These are phyloP conservation scores for Lithobates sylvaticus DNA, from an alignment of 2,797 vertebrate species.

Conservation along the genomic window DNA sequence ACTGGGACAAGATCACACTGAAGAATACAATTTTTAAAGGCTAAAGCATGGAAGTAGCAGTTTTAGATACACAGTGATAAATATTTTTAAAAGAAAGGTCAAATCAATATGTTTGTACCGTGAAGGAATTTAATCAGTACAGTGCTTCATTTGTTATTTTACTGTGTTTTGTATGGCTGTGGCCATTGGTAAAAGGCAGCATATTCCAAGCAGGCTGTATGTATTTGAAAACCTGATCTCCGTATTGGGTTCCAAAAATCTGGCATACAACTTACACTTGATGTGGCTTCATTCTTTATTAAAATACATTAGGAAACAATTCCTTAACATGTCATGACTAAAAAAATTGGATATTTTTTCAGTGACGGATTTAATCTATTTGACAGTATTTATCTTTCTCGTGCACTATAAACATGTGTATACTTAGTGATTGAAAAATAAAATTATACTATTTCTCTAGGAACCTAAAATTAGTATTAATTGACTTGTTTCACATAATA, in stretches of 20 bases:
- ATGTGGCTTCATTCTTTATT: background rate
- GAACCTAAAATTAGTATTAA: background rate
- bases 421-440: too few relatives aligned
- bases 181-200: background rate
- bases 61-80: background rate
- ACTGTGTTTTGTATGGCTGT: background rate
- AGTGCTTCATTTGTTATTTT: background rate
- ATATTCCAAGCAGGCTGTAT: background rate
- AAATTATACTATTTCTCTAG: background rate
- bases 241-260: background rate
- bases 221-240: conserved; percentile 17
- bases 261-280: background rate
- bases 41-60: background rate
- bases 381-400: background rate
- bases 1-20: background rate
- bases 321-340: background rate
- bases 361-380: background rate
- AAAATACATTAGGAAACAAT: background rate
- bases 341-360: background rate
- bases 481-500: background rate
- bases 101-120: background rate
- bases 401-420: background rate
- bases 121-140: background rate
- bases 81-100: background rate
- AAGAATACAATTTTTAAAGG: background rate